These are phyloP conservation scores for Chunga burmeisteri DNA, from an alignment of 2,113 vertebrate species.

Conservation along the genomic window DNA sequence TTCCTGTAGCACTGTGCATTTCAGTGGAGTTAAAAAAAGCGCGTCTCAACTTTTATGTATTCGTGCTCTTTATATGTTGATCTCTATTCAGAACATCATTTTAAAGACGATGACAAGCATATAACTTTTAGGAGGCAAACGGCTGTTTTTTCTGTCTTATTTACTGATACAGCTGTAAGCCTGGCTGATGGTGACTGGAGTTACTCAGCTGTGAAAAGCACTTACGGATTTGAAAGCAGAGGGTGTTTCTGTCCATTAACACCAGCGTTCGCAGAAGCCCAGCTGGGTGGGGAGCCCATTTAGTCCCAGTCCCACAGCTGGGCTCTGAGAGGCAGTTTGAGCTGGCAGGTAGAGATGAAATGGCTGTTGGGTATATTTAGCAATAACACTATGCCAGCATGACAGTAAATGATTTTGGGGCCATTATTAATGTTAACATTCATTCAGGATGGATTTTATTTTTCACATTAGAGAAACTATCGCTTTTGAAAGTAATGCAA, in stretches of 20 bases:
- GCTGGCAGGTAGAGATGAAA: neutral
- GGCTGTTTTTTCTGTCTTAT: neutral
- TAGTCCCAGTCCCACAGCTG: neutral
- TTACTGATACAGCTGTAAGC: neutral
- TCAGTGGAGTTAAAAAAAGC: neutral
- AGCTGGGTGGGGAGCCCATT: neutral
- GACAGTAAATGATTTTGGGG: neutral
- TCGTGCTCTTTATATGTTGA: neutral
- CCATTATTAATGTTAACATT: neutral
- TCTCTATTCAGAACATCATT: neutral
- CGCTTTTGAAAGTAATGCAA: neutral
- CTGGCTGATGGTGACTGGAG: neutral
- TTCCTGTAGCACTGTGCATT: neutral
- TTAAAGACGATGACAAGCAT: neutral
- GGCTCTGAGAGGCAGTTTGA: neutral
- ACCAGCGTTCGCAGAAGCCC: neutral
- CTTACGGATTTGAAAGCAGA: neutral
- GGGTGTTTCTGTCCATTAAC: neutral
- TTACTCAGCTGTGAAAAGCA: conserved; percentile 24
- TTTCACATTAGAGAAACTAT: neutral
- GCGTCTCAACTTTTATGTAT: neutral
- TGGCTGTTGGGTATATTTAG: neutral
- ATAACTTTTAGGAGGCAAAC: fast-evolving
- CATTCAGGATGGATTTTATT: neutral
- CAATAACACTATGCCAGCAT: neutral